phyloP scores from a whole-genome alignment of 1,140 invertebrate species.

The Saccostrea glomerata region DNA sequence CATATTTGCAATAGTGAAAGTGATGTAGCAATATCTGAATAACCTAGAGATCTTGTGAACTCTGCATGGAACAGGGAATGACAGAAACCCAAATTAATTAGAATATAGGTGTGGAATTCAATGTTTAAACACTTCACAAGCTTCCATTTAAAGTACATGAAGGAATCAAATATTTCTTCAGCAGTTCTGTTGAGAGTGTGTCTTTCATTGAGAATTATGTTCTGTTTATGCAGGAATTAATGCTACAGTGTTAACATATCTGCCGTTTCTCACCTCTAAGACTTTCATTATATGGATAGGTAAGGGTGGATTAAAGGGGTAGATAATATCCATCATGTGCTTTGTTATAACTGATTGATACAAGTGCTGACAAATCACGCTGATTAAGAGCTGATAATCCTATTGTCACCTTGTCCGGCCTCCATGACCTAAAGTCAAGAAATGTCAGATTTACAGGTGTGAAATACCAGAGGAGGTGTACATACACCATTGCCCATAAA shows the following conservation, averaged over 20 bases:
- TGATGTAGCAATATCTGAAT: background rate
- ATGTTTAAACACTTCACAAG: slow-evolving; percentile 11
- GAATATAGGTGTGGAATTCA: slow-evolving; percentile 30
- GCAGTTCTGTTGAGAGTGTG: background rate
- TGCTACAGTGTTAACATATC: background rate
- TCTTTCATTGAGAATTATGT: slow-evolving; percentile 17
- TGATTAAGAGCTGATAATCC: slow-evolving; percentile 34
- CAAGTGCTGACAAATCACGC: slow-evolving; percentile 34
- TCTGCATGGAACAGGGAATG: background rate
- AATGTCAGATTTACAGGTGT: slow-evolving; percentile 28
- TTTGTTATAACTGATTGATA: slow-evolving; percentile 24
- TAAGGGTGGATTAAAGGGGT: background rate
- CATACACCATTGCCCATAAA: background rate
- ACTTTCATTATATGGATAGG: slow-evolving; percentile 5
- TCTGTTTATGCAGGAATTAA: slow-evolving; percentile 9
- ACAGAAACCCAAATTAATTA: background rate
- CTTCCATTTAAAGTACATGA: background rate
- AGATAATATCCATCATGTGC: background rate
- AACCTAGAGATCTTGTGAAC: background rate
- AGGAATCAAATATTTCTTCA: background rate
- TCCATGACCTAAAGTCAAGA: slow-evolving; percentile 9
- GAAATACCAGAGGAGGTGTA: slow-evolving; percentile 22
- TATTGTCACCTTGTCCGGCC: slow-evolving; percentile 32
- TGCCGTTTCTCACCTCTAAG: background rate
- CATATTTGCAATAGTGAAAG: background rate